A percentile compares a stretch with the other conserved stretches of the same genome.
Evolutionary conservation across 1,140 invertebrate genomes (phyloP).

Genomic region (Phthorimaea operculella): DNA sequence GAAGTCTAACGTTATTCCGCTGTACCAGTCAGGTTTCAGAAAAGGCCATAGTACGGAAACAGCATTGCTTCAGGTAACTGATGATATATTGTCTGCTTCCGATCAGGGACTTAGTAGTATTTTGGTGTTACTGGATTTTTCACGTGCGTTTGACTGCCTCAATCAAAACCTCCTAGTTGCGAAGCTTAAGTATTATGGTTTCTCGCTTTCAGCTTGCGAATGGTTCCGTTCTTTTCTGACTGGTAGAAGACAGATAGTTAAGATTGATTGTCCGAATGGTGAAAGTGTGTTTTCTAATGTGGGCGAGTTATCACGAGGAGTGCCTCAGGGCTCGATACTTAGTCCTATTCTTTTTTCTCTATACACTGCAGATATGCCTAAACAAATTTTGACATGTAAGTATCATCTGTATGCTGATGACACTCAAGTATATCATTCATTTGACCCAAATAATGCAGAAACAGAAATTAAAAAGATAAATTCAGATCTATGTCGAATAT

Average conservation of each 20-base stretch:
- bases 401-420: conserved; percentile 1
- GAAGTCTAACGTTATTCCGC: neutral
- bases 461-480: neutral
- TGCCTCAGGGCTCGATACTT: neutral
- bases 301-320: neutral
- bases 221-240: conserved; percentile 3
- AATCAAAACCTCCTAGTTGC: neutral
- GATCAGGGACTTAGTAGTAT: neutral
- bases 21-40: conserved; percentile 1
- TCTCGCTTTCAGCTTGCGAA: neutral
- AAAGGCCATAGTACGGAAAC: conserved; percentile 1
- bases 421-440: neutral
- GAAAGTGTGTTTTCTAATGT: neutral
- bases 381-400: neutral
- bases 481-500: too few species aligned
- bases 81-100: conserved; percentile 5
- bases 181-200: conserved; percentile 1
- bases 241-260: neutral
- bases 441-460: neutral
- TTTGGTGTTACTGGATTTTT: neutral
- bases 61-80: neutral
- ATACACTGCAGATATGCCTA: neutral
- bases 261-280: neutral
- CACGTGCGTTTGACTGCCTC: conserved; percentile 1
- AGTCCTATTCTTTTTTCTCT: neutral